These are phyloP conservation scores for Cygnus atratus DNA, from an alignment of 2,113 vertebrate genomes.

Conservation along the genomic window DNA sequence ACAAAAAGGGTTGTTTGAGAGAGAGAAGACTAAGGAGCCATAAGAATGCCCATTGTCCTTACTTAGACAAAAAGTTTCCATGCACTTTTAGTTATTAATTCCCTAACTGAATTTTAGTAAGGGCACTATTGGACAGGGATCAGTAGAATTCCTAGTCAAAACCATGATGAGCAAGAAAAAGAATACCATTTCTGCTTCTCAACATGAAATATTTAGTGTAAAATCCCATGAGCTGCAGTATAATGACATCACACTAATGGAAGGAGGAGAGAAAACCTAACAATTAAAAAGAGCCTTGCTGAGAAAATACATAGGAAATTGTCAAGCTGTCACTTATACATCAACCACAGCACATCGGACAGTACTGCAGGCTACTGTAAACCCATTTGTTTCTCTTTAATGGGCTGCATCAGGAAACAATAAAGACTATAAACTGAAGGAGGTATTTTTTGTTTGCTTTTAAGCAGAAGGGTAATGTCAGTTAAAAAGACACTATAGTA, in stretches of 20 bases:
- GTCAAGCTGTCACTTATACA: slow-evolving; percentile 29
- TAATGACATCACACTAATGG: slow-evolving; percentile 46
- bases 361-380: not conserved
- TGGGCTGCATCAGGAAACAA: slow-evolving; percentile 8
- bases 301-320: slow-evolving; percentile 10
- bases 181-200: not conserved
- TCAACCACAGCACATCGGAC: not conserved
- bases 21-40: not conserved
- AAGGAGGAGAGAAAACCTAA: slow-evolving; percentile 27
- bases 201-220: slow-evolving; percentile 51
- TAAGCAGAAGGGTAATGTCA: not conserved
- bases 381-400: slow-evolving; percentile 42
- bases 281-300: slow-evolving; percentile 54
- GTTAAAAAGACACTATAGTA: not conserved
- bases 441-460: not conserved
- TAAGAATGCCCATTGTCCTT: slow-evolving; percentile 8
- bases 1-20: not conserved
- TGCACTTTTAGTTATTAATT: slow-evolving; percentile 49
- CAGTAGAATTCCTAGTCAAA: slow-evolving; percentile 63
- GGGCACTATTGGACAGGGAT: slow-evolving; percentile 41
- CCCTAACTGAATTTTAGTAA: not conserved
- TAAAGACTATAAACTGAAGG: not conserved
- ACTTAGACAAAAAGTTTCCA: not conserved
- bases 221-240: slow-evolving; percentile 26
- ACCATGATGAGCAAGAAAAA: not conserved